Base-by-base conservation (phyloP, 1,140 invertebrate genomes). In the Leptopilina clavipes region DNA sequence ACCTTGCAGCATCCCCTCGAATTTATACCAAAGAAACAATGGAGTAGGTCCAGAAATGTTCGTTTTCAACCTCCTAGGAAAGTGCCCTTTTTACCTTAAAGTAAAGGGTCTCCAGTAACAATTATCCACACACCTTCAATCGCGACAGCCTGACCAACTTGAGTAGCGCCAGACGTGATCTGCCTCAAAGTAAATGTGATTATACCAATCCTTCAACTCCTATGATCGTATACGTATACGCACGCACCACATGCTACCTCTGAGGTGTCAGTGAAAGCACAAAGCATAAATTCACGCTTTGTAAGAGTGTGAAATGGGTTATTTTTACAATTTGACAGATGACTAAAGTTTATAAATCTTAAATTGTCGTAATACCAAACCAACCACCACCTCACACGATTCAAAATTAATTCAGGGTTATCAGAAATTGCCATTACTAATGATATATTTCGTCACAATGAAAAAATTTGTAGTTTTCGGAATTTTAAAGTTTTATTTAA, bases 141-240 rank as follows among this genome's bases (percentile, higher is more conserved):
- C 78, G 18, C 11, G 83, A 82, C 8, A 86, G 14, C 0, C 77
- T 78, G 1, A 76, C 25, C 1, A 45, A 48, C 71, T 84, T 83
- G 14, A 86, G 6, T 0, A 84, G 83, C 0, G 83, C 82, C 9
- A 85, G 75, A 59, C 79, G 71, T 1, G 79, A 79, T 79, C 82
- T 85, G 56, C 81, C 73, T 54, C 74, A 79, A 0, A 86, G 12
- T 43, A 79, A 11, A 0, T 0, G 19, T 1, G 48, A 40, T 1
- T 75, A 14, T 37, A 44, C 14, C 0, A 0, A 19, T 18, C 44
- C 54, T 3, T 43, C 73, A n/a, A n/a, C n/a, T n/a, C 48, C n/a
- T n/a, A 73, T 3, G 45, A 43, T 31, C 73, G 25, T n/a, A n/a
- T n/a, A 74, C 7, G 43, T 73, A 78, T 3, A 78, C 19, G 25